Conservation (phyloP, 2,888 invertebrate genomes). For the Drosophila koepferae region DNA sequence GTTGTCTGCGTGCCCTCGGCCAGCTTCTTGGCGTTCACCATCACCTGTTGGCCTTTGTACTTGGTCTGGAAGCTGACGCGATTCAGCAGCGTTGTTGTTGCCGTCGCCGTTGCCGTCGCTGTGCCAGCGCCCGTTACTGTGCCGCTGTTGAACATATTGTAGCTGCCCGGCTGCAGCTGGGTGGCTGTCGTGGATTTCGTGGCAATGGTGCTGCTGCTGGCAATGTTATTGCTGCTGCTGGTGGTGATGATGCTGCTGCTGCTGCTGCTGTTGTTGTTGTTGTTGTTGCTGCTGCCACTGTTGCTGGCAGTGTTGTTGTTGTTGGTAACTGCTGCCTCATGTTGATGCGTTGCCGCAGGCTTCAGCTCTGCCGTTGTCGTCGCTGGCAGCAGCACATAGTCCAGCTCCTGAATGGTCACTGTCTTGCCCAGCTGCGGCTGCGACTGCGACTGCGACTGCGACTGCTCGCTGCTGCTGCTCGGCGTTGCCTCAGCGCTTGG, state of each 20-base stretch:
- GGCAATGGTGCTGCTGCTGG: conserved; percentile 16
- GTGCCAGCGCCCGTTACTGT: conserved; percentile 17
- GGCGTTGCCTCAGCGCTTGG: conserved; percentile 40
- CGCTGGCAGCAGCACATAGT: conserved; percentile 65
- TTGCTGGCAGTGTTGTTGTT: conserved; percentile 26
- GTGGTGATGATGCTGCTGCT: conserved; percentile 12
- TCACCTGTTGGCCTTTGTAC: conserved; percentile 74
- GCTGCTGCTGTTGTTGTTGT: neutral
- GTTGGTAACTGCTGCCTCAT: conserved; percentile 36
- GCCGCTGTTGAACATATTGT: conserved; percentile 59
- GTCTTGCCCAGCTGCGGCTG: conserved; percentile 39
- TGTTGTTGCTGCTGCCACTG: conserved; percentile 16
- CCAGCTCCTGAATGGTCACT: conserved; percentile 57
- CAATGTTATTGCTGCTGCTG: conserved; percentile 14
- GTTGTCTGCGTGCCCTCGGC: conserved; percentile 87
- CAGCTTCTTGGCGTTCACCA: conserved; percentile 77
- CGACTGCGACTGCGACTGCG: conserved; percentile 3
- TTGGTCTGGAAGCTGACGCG: conserved; percentile 66
- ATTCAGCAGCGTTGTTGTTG: conserved; percentile 58
- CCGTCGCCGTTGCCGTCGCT: conserved; percentile 12
- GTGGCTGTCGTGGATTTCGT: conserved; percentile 15
- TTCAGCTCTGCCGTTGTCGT: conserved; percentile 59
- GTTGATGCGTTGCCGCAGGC: conserved; percentile 17
- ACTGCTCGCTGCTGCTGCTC: conserved; percentile 29
- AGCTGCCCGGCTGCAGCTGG: conserved; percentile 30